Percentiles rank a stretch among this genome's conserved stretches.
These are phyloP conservation scores for Hippolais icterina DNA, from an alignment of 2,113 vertebrate species.

Conservation along the genomic window DNA sequence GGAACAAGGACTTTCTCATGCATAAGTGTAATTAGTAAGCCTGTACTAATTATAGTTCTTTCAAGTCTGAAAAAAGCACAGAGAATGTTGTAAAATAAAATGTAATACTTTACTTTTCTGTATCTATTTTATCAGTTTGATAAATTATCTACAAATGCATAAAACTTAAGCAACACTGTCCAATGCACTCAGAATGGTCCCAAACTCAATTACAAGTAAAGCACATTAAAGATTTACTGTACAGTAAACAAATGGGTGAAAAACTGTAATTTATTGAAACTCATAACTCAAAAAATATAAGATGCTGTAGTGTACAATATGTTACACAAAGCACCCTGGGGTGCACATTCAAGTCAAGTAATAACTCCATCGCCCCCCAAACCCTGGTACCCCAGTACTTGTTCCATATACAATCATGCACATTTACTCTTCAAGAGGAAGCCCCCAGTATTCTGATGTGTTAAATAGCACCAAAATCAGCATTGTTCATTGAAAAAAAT, in stretches of 20 bases:
- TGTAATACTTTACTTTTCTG: slow-evolving; percentile 45
- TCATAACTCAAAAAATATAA: slow-evolving; percentile 89
- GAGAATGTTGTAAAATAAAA: slow-evolving; percentile 45
- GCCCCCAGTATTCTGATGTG: slow-evolving; percentile 77
- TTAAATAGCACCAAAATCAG: slow-evolving; percentile 85
- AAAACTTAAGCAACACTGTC: slow-evolving; percentile 18
- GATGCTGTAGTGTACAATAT: slow-evolving; percentile 90
- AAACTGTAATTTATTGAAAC: slow-evolving; percentile 88
- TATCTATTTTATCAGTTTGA: slow-evolving; percentile 11
- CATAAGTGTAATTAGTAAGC: background rate
- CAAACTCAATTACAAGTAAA: slow-evolving; percentile 37
- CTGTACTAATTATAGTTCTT: background rate
- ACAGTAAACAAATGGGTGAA: slow-evolving; percentile 81
- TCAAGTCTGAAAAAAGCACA: slow-evolving; percentile 32
- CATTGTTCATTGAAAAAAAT: slow-evolving; percentile 68
- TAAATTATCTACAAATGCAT: slow-evolving; percentile 45
- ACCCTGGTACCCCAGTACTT: slow-evolving; percentile 80
- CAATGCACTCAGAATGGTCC: slow-evolving; percentile 26
- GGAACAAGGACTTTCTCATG: background rate
- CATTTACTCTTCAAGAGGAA: slow-evolving; percentile 81
- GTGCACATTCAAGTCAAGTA: slow-evolving; percentile 88
- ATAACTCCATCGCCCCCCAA: slow-evolving; percentile 76
- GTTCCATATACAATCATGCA: slow-evolving; percentile 85
- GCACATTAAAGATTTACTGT: slow-evolving; percentile 44
- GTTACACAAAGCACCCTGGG: slow-evolving; percentile 83